Conservation (phyloP, 2,113 vertebrate species). For the Cynocephalus volans region DNA sequence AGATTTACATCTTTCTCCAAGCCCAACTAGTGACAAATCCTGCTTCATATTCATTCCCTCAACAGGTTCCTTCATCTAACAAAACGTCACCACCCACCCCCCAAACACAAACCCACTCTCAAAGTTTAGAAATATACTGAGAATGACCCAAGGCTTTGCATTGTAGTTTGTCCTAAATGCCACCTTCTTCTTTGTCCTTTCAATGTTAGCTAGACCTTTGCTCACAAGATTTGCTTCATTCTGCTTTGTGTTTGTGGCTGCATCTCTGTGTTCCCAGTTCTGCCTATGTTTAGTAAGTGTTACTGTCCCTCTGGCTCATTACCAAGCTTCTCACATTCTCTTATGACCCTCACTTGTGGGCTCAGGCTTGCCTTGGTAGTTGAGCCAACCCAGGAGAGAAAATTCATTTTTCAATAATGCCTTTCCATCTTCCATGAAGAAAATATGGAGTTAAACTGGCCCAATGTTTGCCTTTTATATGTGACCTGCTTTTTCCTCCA, state of each 20-base stretch:
- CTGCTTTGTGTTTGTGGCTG: background rate
- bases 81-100: background rate
- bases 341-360: background rate
- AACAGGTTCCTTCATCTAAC: background rate
- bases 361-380: background rate
- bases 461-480: background rate
- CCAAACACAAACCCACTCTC: background rate
- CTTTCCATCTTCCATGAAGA: background rate
- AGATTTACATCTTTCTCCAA: background rate
- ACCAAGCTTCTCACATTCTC: background rate
- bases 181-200: background rate
- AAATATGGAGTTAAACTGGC: background rate
- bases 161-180: background rate
- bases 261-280: background rate
- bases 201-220: background rate
- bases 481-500: slow-evolving; percentile 4
- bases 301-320: background rate
- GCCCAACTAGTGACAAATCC: background rate
- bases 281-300: background rate
- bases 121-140: background rate
- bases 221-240: background rate
- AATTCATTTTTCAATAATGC: background rate
- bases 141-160: background rate
- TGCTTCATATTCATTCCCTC: background rate
- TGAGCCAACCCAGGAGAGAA: background rate